A percentile compares a stretch with the other conserved stretches of the same genome.
Evolutionary conservation across 2,888 invertebrate species (phyloP).

Genomic region (Agrotis ipsilon): DNA sequence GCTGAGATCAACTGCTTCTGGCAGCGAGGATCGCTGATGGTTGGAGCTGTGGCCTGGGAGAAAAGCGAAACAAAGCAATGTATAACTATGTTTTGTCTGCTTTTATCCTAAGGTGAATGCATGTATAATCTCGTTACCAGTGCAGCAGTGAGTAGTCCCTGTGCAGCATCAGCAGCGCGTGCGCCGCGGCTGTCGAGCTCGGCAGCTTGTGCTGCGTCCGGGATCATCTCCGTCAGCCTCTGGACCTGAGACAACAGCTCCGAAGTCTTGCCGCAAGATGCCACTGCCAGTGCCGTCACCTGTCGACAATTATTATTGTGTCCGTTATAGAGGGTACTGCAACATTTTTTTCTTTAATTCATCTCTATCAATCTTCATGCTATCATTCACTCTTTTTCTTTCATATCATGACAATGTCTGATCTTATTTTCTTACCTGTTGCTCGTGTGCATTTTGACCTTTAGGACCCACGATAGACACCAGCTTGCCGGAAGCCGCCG

Average conservation of each 20-base stretch:
- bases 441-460: constrained; percentile 56
- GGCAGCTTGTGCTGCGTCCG: constrained; percentile 51
- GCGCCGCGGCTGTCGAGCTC: constrained; percentile 68
- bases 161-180: constrained; percentile 67
- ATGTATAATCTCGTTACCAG: constrained; percentile 49
- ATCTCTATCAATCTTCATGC: too few species aligned
- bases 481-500: constrained; percentile 72
- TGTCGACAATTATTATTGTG: neutral
- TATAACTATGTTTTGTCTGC: too few species aligned
- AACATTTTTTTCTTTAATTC: too few species aligned
- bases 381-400: too few species aligned
- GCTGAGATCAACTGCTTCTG: constrained; percentile 61
- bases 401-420: too few species aligned
- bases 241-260: constrained; percentile 71
- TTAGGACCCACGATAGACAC: constrained; percentile 68
- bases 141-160: constrained; percentile 66
- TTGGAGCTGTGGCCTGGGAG: constrained; percentile 68
- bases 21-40: constrained; percentile 67
- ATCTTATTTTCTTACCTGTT: constrained; percentile 61
- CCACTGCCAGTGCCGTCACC: constrained; percentile 62
- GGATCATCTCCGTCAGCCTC: constrained; percentile 64
- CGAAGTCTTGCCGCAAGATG: constrained; percentile 70
- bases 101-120: too few species aligned
- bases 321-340: too few species aligned
- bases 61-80: too few species aligned